A percentile compares a stretch with the other conserved stretches of the same genome.
Evolutionary conservation across 2,113 vertebrate species (phyloP).

Genomic region (Piaya cayana): DNA sequence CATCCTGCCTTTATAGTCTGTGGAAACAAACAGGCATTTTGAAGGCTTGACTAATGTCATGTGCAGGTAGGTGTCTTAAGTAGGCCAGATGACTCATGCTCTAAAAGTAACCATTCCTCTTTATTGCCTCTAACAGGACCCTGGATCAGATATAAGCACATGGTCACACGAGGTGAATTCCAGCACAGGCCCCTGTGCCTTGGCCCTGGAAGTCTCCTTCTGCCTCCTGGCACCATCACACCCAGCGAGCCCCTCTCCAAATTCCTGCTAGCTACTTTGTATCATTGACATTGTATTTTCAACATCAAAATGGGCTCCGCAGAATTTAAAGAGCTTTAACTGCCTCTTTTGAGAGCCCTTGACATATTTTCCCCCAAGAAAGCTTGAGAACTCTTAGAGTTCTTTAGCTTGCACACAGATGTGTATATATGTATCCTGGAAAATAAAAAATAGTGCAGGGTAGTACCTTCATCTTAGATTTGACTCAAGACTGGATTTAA

Average conservation of each 20-base stretch:
- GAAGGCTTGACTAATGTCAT: neutral
- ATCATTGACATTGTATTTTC: neutral
- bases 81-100: neutral
- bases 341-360: neutral
- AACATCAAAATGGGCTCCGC: neutral
- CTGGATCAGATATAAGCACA: neutral
- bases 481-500: neutral
- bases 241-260: neutral
- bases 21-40: neutral
- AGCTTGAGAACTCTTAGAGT: neutral
- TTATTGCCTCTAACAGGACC: rapidly evolving
- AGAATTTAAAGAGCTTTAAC: neutral
- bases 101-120: neutral
- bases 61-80: neutral
- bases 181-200: neutral
- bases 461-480: neutral
- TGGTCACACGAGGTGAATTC: neutral
- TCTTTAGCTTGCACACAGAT: neutral
- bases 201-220: neutral
- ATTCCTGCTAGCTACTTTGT: neutral
- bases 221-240: neutral
- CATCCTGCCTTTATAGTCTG: neutral
- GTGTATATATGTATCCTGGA: neutral
- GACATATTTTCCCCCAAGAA: neutral
- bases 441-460: neutral